Evolutionary conservation across 2,797 vertebrate species (phyloP), one percentile per base, ranked within the genome.

Genomic region (Chelidonichthys spinosus): DNA sequence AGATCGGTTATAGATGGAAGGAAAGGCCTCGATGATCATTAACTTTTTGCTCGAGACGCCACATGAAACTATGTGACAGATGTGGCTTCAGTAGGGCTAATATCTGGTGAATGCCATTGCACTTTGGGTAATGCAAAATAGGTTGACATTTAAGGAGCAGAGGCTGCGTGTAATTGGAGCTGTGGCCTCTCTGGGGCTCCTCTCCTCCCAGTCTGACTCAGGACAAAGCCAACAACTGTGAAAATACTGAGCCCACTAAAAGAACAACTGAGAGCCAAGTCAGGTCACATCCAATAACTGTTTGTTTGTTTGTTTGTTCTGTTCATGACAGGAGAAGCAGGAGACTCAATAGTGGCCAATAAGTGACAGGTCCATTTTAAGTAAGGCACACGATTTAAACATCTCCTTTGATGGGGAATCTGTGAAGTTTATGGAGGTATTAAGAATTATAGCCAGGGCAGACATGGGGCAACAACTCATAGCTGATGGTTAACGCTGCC

Each of bases 121-220:
- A 90, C 91, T 90, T 86, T 85, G 81, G 88, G 85, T 91, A 89
- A 94, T 91, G 91, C 90, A 93, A 92, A 93, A 89, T 83, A 92
- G 89, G 75, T 76, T 94, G 93, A 94, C 94, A 94, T 95, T 95
- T 94, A 92, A 91, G 86, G 76, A 87, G 89, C 77, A 82, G 76
- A 81, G 87, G 70, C 86, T 84, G 84, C 59, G 72, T 89, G 92
- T 93, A 92, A 95, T 93, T 93, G 91, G 88, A 92, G 89, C 90
- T 69, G 67, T 91, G 92, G 92, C 93, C 92, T 94, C 93, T 93
- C 67, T 42, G 78, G 79, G 83, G 67, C 86, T 76, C 66, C 83
- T 87, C 76, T 89, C 74, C 78, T 85, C 87, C 84, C 71, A 55
- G 74, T 83, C 71, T 59, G 82, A 43, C 59, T 88, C 84, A 85